Evolutionary conservation across 2,797 vertebrate species (phyloP), one percentile per base, ranked within the genome.

Genomic region (Anomalospiza imberbis): DNA sequence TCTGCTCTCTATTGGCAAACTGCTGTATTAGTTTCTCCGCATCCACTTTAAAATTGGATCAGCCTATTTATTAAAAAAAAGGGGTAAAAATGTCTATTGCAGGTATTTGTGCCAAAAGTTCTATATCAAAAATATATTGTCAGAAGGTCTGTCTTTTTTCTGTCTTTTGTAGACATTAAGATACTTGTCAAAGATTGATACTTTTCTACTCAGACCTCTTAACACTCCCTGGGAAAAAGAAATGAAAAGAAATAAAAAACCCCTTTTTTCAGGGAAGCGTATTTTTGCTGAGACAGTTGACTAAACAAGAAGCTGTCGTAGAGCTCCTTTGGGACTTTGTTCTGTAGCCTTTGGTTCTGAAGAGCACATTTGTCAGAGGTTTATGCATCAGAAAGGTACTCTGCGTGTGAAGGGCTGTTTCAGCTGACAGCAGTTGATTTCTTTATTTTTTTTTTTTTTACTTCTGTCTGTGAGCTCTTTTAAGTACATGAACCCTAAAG

Each of bases 401-500:
- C 12, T 71, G 68, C 0, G 0, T 88, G 54, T 82, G 72, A 70
- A 74, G 34, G 55, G 51, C 65, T 84, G 28, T 84, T 95, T 88
- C 81, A 84, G 40, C 57, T 80, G 84, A 53, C 76, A 86, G 53
- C 48, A 15, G n/a, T 89, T 89, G 57, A 78, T 89, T 94, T 83
- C 53, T 84, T 87, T 66, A 11, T 55, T 74, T 40, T 11, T 25
- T 81, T 55, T 34, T 71, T 88, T 87, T 72, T 89, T 55, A 51
- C 44, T 91, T 89, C 55, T 76, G 42, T 67, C 50, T 88, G 16
- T 85, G 61, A 91, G 65, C 61, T 90, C 62, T 85, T 91, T 66
- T 81, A 80, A 94, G 79, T 81, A 68, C 38, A 9, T 55, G 58
- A 93, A 88, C 87, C 74, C 87, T 92, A 4, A 89, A 92, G 76